Conservation (phyloP, 2,113 vertebrate genomes). For the Micromys minutus region DNA sequence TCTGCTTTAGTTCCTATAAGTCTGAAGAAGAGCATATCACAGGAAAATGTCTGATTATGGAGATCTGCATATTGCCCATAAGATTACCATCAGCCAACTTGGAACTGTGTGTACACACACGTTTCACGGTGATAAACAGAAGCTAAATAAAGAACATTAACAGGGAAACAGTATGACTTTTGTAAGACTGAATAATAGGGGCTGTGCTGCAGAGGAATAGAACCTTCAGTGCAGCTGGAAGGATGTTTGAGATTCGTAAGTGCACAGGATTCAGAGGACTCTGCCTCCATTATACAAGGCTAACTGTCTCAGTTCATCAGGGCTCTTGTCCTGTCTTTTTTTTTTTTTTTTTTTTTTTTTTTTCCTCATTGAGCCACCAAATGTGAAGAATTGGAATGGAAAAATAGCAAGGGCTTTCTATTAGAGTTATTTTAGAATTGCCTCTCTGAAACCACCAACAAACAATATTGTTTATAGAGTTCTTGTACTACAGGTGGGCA, state of each 20-base stretch:
- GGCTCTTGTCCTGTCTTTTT: slow-evolving; percentile 40
- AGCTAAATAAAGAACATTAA: neutral
- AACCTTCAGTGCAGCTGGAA: neutral
- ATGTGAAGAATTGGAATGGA: slow-evolving; percentile 47
- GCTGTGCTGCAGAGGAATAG: slow-evolving; percentile 10
- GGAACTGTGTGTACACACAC: neutral
- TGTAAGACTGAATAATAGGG: neutral
- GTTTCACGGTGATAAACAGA: neutral
- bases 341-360: neutral
- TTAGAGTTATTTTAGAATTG: slow-evolving; percentile 61
- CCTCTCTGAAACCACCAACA: slow-evolving; percentile 49
- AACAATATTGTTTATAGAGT: slow-evolving; percentile 55
- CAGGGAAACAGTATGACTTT: neutral
- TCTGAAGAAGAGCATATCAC: neutral
- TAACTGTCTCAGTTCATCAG: neutral
- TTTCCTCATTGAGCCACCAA: slow-evolving; percentile 45
- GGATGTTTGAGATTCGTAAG: neutral
- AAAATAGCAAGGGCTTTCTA: slow-evolving; percentile 45
- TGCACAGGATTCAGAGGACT: neutral
- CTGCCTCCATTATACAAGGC: neutral
- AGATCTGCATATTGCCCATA: neutral
- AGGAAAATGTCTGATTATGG: neutral
- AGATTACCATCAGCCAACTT: neutral
- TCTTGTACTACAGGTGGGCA: slow-evolving; percentile 43
- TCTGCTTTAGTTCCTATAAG: neutral